Evolutionary conservation across 2,797 vertebrate species (phyloP), one percentile per base, ranked within the genome.

Genomic region (Decapterus maruadsi): DNA sequence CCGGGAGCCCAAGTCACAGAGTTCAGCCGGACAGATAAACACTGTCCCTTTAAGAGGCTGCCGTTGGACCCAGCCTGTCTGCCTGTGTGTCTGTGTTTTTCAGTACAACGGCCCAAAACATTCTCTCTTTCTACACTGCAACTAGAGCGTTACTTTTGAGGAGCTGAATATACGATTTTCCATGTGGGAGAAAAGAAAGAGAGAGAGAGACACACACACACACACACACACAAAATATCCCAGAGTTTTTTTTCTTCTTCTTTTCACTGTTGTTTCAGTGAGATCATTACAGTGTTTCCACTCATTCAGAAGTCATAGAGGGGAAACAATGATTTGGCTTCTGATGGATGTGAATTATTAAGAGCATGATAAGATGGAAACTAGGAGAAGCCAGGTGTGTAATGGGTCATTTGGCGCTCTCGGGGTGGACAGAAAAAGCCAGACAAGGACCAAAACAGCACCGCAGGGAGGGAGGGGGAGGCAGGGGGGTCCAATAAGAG

Each of bases 61-160:
- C 78, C 16, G 43, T 54, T 77, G 75, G 82, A 76, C 87, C 76
- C 80, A 62, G 83, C 69, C 90, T 85, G 91, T 91, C 89, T 92
- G 93, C 87, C 88, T 87, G 77, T 81, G 84, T 89, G 92, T 90
- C 91, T 91, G 89, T 92, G 88, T 92, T 93, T 88, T 91, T 92
- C 85, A 90, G 73, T 86, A 87, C 89, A 87, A 90, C 87, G 10
- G 78, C 85, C 86, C 91, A 91, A 94, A 93, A 92, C 89, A 90
- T 92, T 90, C 82, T 87, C 74, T 51, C 81, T 90, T 92, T 90
- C 87, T 91, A 55, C 76, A 29, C 78, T 88, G 87, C 84, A 89
- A 91, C 91, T 89, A 79, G 89, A 94, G 89, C 90, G 72, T 91
- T 91, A 84, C 90, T 78, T 87, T 66, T 76, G 69, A 84, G 76